Evolutionary conservation across 2,888 invertebrate genomes (phyloP).

Genomic region (Cerastoderma edule): DNA sequence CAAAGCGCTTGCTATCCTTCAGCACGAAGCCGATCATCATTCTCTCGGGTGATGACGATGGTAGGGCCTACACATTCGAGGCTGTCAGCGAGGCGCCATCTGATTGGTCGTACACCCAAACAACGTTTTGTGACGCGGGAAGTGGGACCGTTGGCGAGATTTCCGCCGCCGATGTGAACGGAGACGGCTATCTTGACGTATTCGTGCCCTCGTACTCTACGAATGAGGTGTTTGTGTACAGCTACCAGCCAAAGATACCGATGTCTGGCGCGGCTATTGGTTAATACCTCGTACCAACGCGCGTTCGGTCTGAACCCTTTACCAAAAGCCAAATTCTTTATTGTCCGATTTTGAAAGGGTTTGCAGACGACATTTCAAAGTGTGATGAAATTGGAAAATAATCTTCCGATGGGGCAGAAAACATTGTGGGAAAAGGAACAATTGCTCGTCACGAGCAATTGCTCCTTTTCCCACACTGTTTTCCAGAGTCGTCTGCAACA

Average conservation of each 20-base stretch:
- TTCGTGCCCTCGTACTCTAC: constrained; percentile 73
- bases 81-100: constrained; percentile 54
- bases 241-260: constrained; percentile 33
- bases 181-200: constrained; percentile 71
- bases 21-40: constrained; percentile 67
- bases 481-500: too few species aligned
- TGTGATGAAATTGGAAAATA: too few species aligned
- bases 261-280: not conserved
- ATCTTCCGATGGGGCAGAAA: too few species aligned
- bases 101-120: constrained; percentile 70
- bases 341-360: too few species aligned
- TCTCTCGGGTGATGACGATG: constrained; percentile 79
- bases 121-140: constrained; percentile 64
- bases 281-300: too few species aligned
- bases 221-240: constrained; percentile 67
- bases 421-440: too few species aligned
- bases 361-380: too few species aligned
- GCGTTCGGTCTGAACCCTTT: too few species aligned
- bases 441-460: too few species aligned
- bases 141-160: constrained; percentile 73
- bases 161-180: constrained; percentile 71
- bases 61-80: constrained; percentile 66
- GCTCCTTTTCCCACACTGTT: too few species aligned
- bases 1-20: not conserved
- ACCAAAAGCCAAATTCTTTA: too few species aligned